These are phyloP conservation scores for Ips typographus DNA, from an alignment of 1,140 invertebrate genomes.

Conservation along the genomic window DNA sequence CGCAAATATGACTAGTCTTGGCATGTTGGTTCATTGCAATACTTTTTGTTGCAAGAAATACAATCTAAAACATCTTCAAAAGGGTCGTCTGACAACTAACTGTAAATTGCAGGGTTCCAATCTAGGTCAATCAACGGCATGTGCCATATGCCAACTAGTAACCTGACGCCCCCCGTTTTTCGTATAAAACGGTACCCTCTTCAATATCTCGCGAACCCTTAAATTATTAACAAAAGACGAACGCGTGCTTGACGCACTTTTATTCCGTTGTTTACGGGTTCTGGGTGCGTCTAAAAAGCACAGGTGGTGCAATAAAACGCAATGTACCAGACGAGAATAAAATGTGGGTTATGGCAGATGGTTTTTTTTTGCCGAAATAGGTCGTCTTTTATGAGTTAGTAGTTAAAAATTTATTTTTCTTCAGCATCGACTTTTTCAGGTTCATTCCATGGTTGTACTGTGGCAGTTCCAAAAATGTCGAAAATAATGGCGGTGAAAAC, in stretches of 20 bases:
- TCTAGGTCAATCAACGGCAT: slow-evolving; percentile 10
- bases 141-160: slow-evolving; percentile 9
- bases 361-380: slow-evolving; percentile 5
- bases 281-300: background rate
- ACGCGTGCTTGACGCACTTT: slow-evolving; percentile 18
- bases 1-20: no score
- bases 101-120: no score
- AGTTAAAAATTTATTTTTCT: background rate
- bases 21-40: no score
- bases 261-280: slow-evolving; percentile 6
- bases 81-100: no score
- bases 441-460: slow-evolving; percentile 36
- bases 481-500: slow-evolving; percentile 25
- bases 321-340: slow-evolving; percentile 10
- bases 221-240: background rate
- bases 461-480: slow-evolving; percentile 34
- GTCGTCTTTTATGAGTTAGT: slow-evolving; percentile 1
- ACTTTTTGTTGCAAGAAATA: no score
- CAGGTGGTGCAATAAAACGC: slow-evolving; percentile 17
- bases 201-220: slow-evolving; percentile 1
- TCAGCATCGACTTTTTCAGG: background rate
- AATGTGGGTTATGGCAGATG: slow-evolving; percentile 19
- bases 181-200: background rate
- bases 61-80: no score
- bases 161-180: background rate